These are phyloP conservation scores for Spodoptera littoralis DNA, from an alignment of 2,888 invertebrate species.

Conservation along the genomic window DNA sequence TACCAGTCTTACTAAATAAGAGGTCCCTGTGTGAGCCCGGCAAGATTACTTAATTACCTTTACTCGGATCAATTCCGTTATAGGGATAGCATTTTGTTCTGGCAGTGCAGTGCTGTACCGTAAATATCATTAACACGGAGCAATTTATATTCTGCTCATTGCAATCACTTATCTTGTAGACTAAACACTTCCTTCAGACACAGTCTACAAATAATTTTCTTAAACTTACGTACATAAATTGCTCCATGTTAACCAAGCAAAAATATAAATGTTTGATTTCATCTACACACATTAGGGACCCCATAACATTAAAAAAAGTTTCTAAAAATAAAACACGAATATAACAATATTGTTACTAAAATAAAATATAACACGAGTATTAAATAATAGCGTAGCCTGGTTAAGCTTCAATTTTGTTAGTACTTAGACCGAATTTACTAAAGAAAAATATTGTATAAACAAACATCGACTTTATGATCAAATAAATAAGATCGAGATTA, in stretches of 20 bases:
- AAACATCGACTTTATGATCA: conserved; percentile 26
- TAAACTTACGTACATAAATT: conserved; percentile 3
- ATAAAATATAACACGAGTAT: conserved; percentile 43
- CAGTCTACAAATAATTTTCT: background rate
- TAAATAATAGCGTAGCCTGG: conserved; percentile 32
- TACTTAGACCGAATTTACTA: conserved; percentile 34
- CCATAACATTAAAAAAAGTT: conserved; percentile 22
- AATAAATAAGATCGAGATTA: conserved; percentile 21
- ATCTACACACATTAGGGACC: conserved; percentile 31
- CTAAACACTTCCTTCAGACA: too few species aligned
- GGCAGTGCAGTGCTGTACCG: conserved; percentile 46
- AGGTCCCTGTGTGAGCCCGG: conserved; percentile 57
- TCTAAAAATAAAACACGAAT: conserved; percentile 46
- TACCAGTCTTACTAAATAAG: conserved; percentile 70
- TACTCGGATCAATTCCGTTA: conserved; percentile 35
- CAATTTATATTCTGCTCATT: background rate
- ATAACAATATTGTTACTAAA: conserved; percentile 37
- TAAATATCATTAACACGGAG: conserved; percentile 11
- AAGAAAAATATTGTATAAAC: conserved; percentile 23
- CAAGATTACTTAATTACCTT: conserved; percentile 47
- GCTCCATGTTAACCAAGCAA: background rate
- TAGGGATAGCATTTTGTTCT: conserved; percentile 16
- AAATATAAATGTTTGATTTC: conserved; percentile 16
- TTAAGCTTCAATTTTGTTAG: conserved; percentile 39
- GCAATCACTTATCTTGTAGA: too few species aligned